A percentile compares a stretch with the other conserved stretches of the same genome.
Conservation (phyloP, 2,888 invertebrate species). For the Rugalucina vietnamica region DNA sequence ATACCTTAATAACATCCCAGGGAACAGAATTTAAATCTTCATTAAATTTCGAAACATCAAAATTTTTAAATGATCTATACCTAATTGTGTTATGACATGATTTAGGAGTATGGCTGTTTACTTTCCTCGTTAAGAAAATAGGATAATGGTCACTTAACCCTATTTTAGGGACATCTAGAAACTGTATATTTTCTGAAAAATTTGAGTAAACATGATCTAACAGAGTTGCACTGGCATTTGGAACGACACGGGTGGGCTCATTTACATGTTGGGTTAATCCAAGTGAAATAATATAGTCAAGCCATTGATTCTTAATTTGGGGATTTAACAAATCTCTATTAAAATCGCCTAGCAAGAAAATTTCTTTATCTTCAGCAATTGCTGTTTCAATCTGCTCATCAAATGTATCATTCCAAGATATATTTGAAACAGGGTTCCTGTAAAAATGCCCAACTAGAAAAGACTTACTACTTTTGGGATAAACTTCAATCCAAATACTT, state of each 20-base stretch:
- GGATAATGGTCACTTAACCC: neutral
- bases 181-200: neutral
- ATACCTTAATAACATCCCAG: too few species aligned
- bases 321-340: too few species aligned
- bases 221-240: neutral
- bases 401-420: neutral
- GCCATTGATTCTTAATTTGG: neutral
- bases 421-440: neutral
- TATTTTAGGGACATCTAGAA: neutral
- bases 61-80: too few species aligned
- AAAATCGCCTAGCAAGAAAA: neutral
- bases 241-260: neutral
- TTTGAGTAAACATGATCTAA: neutral
- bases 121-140: neutral
- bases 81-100: too few species aligned
- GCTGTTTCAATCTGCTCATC: neutral
- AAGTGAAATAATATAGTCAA: neutral
- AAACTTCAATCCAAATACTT: too few species aligned
- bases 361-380: neutral
- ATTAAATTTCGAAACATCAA: too few species aligned
- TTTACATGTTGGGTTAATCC: neutral
- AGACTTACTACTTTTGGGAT: too few species aligned
- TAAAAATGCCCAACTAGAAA: neutral
- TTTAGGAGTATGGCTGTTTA: too few species aligned
- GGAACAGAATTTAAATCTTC: too few species aligned